A percentile compares a stretch with the other conserved stretches of the same genome.
phyloP scores from a whole-genome alignment of 2,888 invertebrate genomes.

The Adelognathus sp. region DNA sequence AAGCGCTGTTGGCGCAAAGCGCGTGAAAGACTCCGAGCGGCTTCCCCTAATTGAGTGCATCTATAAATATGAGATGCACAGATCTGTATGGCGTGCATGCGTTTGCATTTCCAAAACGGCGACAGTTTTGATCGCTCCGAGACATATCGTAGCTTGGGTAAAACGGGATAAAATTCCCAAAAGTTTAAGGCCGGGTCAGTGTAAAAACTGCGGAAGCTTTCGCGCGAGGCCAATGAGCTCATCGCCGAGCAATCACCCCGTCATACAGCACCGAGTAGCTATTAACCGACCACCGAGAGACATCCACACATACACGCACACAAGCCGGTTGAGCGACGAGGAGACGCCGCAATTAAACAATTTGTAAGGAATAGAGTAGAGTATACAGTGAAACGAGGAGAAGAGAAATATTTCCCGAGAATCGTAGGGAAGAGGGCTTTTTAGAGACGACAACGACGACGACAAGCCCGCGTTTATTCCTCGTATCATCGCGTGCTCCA shows the following conservation, averaged over 20 bases:
- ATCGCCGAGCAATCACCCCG: constrained; percentile 43
- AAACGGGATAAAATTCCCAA: constrained; percentile 26
- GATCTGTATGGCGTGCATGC: constrained; percentile 21
- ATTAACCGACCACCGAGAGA: constrained; percentile 18
- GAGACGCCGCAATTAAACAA: constrained; percentile 72
- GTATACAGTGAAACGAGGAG: constrained; percentile 12
- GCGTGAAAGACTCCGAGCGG: background rate
- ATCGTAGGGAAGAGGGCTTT: constrained; percentile 53
- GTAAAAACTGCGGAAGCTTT: constrained; percentile 49
- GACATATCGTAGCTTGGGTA: background rate
- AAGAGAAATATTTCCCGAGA: constrained; percentile 63
- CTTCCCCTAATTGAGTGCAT: constrained; percentile 48
- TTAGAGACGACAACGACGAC: constrained; percentile 43
- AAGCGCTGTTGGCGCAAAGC: background rate
- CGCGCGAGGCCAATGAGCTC: constrained; percentile 41
- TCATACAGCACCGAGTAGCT: constrained; percentile 33
- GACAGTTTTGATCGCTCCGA: background rate
- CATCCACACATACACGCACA: background rate
- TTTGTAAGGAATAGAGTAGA: constrained; percentile 63
- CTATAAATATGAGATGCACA: constrained; percentile 51
- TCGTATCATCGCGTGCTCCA: constrained; percentile 39
- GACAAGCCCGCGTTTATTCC: constrained; percentile 43
- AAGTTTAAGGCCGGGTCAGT: constrained; percentile 1
- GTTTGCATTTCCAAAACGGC: background rate
- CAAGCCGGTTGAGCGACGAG: constrained; percentile 7